Evolutionary conservation across 1,140 invertebrate genomes (phyloP).

Genomic region (Zaprionus kolodkinae): DNA sequence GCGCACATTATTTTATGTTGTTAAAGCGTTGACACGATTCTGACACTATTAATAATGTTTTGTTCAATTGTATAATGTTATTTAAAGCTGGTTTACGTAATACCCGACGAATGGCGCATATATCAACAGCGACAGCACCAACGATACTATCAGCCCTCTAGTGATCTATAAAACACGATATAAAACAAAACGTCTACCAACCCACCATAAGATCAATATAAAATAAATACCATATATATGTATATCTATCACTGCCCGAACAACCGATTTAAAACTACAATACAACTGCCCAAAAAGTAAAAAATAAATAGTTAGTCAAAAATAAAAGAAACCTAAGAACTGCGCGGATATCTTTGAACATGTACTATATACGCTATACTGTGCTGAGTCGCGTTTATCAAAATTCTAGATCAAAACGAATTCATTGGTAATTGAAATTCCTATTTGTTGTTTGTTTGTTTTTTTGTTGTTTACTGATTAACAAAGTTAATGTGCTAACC

Average conservation of each 20-base stretch:
- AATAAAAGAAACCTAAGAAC: constrained; percentile 7
- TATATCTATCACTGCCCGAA: constrained; percentile 59
- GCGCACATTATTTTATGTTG: constrained; percentile 39
- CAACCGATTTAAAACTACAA: constrained; percentile 44
- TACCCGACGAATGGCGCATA: constrained; percentile 84
- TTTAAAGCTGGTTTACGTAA: constrained; percentile 84
- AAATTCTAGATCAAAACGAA: constrained; percentile 68
- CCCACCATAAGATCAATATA: constrained; percentile 46
- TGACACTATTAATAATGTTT: constrained; percentile 62
- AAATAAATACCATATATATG: constrained; percentile 29
- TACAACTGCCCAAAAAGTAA: constrained; percentile 27
- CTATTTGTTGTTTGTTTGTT: constrained; percentile 61
- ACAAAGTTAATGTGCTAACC: constrained; percentile 56
- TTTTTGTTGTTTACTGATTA: constrained; percentile 60
- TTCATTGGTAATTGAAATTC: constrained; percentile 76
- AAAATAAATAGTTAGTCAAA: constrained; percentile 37
- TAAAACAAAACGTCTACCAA: constrained; percentile 26
- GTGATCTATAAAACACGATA: constrained; percentile 66
- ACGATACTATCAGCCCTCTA: constrained; percentile 84
- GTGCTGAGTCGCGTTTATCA: constrained; percentile 65
- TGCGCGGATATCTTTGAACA: constrained; percentile 48
- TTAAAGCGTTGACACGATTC: constrained; percentile 25
- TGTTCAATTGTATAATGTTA: constrained; percentile 61
- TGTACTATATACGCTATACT: constrained; percentile 60
- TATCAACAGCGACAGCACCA: constrained; percentile 83